Conservation (phyloP, 2,113 vertebrate genomes). For the Ursus arctos region DNA sequence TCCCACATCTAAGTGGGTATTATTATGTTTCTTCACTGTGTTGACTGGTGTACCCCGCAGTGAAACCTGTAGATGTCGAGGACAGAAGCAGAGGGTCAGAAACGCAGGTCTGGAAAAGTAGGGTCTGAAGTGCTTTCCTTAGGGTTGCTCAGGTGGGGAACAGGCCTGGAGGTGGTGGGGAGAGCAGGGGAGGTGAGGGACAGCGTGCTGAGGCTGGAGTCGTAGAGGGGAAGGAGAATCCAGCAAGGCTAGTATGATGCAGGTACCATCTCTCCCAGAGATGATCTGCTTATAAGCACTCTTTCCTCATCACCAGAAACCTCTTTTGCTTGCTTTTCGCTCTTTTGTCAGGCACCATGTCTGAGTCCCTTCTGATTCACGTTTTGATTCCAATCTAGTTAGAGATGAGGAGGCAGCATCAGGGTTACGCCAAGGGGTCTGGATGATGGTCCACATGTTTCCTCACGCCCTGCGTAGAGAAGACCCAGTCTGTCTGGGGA, state of each 20-base stretch:
- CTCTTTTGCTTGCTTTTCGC: not conserved
- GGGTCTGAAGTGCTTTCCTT: not conserved
- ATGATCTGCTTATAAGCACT: not conserved
- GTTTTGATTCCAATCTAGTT: not conserved
- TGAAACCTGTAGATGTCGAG: not conserved
- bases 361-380: not conserved
- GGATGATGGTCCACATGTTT: not conserved
- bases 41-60: not conserved
- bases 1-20: conserved; percentile 60
- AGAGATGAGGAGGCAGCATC: not conserved
- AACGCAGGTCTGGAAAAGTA: not conserved
- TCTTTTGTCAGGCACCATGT: not conserved
- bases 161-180: not conserved
- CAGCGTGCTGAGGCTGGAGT: not conserved
- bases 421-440: not conserved
- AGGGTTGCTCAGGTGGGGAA: not conserved
- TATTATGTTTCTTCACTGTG: conserved; percentile 19
- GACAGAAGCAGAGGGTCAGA: not conserved
- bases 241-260: rapidly evolving
- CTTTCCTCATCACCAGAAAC: not conserved
- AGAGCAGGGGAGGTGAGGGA: too few relatives aligned
- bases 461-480: not conserved
- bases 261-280: not conserved
- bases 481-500: not conserved
- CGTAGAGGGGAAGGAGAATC: not conserved